phyloP scores from a whole-genome alignment of 2,888 invertebrate species.

The Auanema freiburgensis region DNA sequence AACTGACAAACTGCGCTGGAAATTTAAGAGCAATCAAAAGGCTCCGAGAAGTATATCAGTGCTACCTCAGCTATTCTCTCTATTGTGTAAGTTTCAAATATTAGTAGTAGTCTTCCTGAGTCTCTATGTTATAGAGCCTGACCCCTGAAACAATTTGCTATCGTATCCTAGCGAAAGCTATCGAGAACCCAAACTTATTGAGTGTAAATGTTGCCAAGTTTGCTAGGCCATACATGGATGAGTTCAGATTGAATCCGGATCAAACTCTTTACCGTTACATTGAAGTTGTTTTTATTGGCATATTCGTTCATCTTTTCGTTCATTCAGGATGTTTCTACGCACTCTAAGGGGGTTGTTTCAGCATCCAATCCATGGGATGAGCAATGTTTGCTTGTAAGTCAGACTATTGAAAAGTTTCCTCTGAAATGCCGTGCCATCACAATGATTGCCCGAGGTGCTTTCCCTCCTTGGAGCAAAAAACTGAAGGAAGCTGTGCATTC shows the following conservation, averaged over 20 bases:
- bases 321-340: constrained; percentile 14
- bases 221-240: constrained; percentile 48
- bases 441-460: constrained; percentile 40
- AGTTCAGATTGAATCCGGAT: constrained; percentile 43
- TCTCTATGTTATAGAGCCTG: constrained; percentile 13
- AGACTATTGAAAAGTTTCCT: constrained; percentile 37
- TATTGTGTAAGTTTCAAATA: constrained; percentile 9
- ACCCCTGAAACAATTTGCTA: constrained; percentile 39
- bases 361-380: constrained; percentile 39
- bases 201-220: constrained; percentile 40
- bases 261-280: constrained; percentile 46
- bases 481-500: constrained; percentile 37
- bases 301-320: background rate
- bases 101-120: background rate
- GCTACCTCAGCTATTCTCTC: constrained; percentile 23
- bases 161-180: constrained; percentile 33
- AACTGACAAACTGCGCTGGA: constrained; percentile 13
- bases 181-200: constrained; percentile 31
- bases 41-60: constrained; percentile 31
- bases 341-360: constrained; percentile 6
- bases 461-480: constrained; percentile 43
- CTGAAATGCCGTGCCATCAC: constrained; percentile 42
- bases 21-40: constrained; percentile 29
- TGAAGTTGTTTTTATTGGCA: constrained; percentile 18
- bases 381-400: constrained; percentile 43